Base-by-base conservation (phyloP, 2,797 vertebrate genomes). In the Scolopax rusticola region DNA sequence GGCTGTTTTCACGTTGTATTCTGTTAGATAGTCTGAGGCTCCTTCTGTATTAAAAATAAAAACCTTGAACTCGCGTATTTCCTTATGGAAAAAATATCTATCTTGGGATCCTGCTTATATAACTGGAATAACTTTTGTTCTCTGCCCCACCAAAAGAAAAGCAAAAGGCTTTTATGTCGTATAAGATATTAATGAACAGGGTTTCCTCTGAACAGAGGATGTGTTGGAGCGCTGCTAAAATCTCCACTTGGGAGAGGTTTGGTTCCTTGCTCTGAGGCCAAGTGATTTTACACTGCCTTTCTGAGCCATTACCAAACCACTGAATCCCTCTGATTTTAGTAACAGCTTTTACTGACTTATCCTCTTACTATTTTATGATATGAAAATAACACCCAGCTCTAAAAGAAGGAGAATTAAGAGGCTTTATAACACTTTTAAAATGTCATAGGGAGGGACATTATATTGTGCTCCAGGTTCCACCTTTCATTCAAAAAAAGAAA, bases 171-270 rank as follows among this genome's bases (percentile, higher is more conserved):
- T 93, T 93, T 83, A 69, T 96, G 64, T 88, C 63, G 1, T 75
- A 18, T 59, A 83, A 78, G 38, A 61, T 75, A 51, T 45, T 92
- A 95, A 95, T 69, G 92, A 87, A 83, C 48, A 38, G 81, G 25
- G 78, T 69, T 96, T 96, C 93, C 93, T 94, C 74, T 83, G 74
- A 78, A 30, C 51, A 93, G 80, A 95, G 86, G 81, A 82, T 95
- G 63, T 95, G 23, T 90, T 91, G 85, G 68, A 79, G 27, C 51
- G 23, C 51, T 60, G 63, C 82, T 96, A 69, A 93, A 70, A 84
- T 57, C 90, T 83, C 38, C 1, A 1, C 30, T 89, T 9, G 2
- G 33, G 45, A 81, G 65, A 84, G 25, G 11, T 86, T 91, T 0
- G 4, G 54, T 68, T 48, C 56, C 64, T 78, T 3, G 5, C 15